Evolutionary conservation across 2,797 vertebrate genomes (phyloP), one percentile per base, ranked within the genome.

Genomic region (Xerus rutilus): DNA sequence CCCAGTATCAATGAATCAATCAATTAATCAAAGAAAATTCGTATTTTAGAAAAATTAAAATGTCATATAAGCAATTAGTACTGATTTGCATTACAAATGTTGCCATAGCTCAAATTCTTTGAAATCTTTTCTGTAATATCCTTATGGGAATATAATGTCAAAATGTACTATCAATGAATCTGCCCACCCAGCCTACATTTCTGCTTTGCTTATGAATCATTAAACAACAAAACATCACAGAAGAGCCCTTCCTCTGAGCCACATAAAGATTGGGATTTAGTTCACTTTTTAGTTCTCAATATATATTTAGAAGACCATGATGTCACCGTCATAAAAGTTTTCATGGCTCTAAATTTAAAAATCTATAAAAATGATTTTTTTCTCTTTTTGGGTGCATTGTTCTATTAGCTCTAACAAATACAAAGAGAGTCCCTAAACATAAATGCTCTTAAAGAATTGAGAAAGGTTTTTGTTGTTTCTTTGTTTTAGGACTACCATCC

Each of bases 31-130:
- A 62, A 23, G 54, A 64, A 76, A 35, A 87, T 5, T 15, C 85
- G 45, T 65, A 81, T 70, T 94, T 96, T 78, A 96, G 74, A 96
- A 94, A 96, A 90, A 92, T 72, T 64, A 92, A 82, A 94, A 95
- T 62, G 8, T 70, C 74, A 83, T 1, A n/a, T 70, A 83, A 91
- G 69, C 52, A 81, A 81, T 87, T 90, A 88, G 77, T 47, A 93
- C 45, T 14, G 49, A 89, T 93, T 91, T 94, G 69, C 69, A 93
- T 78, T 67, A 91, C 5, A 70, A 97, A 82, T 15, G 2, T 59
- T 82, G 67, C 4, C 62, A 21, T 62, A 93, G 57, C 81, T 91
- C 35, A 85, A 79, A 95, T 91, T 91, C 92, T 93, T 96, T n/a
- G 79, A 93, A 94, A 91, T 89, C 78, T 86, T 91, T 81, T 85